phyloP scores from a whole-genome alignment of 2,797 vertebrate species.

The Takifugu rubripes region DNA sequence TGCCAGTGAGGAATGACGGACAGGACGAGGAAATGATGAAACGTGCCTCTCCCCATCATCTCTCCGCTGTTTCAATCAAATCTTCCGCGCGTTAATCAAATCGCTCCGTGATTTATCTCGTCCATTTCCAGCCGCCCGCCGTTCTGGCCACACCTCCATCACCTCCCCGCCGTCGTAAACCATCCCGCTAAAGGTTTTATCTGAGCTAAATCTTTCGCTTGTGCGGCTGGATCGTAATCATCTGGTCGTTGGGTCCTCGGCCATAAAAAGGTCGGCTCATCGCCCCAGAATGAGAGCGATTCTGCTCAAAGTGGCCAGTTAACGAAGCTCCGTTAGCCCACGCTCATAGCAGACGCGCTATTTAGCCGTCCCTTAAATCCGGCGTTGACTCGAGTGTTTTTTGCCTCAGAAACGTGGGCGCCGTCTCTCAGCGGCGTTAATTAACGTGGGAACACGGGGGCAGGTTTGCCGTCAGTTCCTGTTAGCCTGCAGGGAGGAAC shows the following conservation, averaged over 20 bases:
- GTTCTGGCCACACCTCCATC: neutral
- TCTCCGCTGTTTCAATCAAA: neutral
- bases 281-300: constrained; percentile 14
- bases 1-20: neutral
- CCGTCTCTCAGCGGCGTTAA: constrained; percentile 43
- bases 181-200: neutral
- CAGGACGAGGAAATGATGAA: too few relatives aligned
- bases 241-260: neutral
- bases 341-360: constrained; percentile 25
- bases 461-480: constrained; percentile 1
- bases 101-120: neutral
- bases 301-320: constrained; percentile 29
- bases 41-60: too few relatives aligned
- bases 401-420: constrained; percentile 37
- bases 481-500: too few relatives aligned
- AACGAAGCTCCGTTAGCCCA: constrained; percentile 27
- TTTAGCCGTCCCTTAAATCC: constrained; percentile 44
- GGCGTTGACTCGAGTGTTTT: constrained; percentile 30
- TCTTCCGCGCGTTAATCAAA: neutral
- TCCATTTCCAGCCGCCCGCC: neutral
- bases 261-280: neutral
- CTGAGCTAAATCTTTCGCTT: neutral
- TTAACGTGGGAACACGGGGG: constrained; percentile 27
- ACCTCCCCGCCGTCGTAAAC: neutral
- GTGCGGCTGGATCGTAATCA: too few relatives aligned